Evolutionary conservation across 2,888 invertebrate species (phyloP).

Genomic region (Cephus pygmeus): DNA sequence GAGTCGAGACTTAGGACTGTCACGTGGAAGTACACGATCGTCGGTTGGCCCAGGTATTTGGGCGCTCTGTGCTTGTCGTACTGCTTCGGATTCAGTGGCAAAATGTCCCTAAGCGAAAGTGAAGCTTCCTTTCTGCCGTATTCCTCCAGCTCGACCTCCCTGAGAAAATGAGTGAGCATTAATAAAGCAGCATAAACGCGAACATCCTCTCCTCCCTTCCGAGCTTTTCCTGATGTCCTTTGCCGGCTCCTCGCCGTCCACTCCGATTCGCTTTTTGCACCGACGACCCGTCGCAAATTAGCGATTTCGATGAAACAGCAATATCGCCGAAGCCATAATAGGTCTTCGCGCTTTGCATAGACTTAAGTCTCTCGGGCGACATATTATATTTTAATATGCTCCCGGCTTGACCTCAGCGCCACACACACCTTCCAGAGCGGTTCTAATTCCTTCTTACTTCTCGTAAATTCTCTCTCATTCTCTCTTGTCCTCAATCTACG

Average conservation of each 20-base stretch:
- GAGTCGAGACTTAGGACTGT: slow-evolving; percentile 91
- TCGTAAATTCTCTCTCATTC: not conserved
- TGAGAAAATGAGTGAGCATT: slow-evolving; percentile 37
- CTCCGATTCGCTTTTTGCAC: not conserved
- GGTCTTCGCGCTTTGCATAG: slow-evolving; percentile 55
- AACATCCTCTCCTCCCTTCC: no score
- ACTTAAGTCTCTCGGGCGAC: slow-evolving; percentile 51
- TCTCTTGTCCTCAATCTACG: not conserved
- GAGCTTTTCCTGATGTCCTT: no score
- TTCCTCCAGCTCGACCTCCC: slow-evolving; percentile 61
- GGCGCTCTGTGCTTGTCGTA: slow-evolving; percentile 93
- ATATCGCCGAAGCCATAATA: slow-evolving; percentile 61
- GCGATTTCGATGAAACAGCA: slow-evolving; percentile 60
- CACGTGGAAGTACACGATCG: slow-evolving; percentile 90
- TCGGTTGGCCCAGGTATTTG: slow-evolving; percentile 86
- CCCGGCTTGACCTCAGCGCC: slow-evolving; percentile 28
- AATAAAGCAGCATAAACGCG: no score
- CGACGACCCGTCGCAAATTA: slow-evolving; percentile 41
- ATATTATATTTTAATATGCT: slow-evolving; percentile 36
- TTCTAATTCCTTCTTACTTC: not conserved
- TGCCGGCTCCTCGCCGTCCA: no score
- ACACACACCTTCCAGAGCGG: not conserved
- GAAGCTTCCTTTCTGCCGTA: slow-evolving; percentile 70
- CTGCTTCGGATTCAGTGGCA: slow-evolving; percentile 85
- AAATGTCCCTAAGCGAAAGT: slow-evolving; percentile 84